Evolutionary conservation across 2,113 vertebrate genomes (phyloP).

Genomic region (Himantopus leucocephalus): DNA sequence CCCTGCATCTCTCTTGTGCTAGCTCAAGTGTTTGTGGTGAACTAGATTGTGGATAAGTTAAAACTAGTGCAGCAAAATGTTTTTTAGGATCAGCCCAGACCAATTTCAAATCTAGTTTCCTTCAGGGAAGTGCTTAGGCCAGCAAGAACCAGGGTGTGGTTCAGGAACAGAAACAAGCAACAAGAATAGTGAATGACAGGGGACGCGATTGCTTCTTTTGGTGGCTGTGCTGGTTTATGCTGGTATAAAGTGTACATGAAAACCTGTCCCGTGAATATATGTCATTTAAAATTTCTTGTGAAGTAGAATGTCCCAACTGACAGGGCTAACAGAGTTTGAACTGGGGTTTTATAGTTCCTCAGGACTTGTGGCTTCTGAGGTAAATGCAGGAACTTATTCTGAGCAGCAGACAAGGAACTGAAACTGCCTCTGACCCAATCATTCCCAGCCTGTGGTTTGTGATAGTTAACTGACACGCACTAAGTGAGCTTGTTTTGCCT

Average conservation of each 20-base stretch:
- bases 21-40: background rate
- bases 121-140: constrained; percentile 46
- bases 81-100: background rate
- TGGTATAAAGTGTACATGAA: background rate
- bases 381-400: constrained; percentile 13
- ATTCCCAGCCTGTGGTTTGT: constrained; percentile 26
- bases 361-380: constrained; percentile 27
- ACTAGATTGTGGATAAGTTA: background rate
- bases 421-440: constrained; percentile 20
- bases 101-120: background rate
- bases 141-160: constrained; percentile 52
- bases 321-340: background rate
- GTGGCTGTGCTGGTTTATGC: background rate
- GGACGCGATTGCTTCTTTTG: background rate
- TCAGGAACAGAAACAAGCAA: constrained; percentile 10
- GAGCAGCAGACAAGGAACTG: constrained; percentile 35
- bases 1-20: background rate
- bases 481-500: constrained; percentile 37
- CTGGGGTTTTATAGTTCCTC: background rate
- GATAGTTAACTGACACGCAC: background rate
- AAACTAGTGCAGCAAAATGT: background rate
- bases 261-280: background rate
- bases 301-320: background rate
- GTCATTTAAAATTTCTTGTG: background rate
- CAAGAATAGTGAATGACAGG: background rate